Percentiles rank a stretch among this genome's conserved stretches.
Evolutionary conservation across 53 echinoderm and acorn worm species (phyloP).

Genomic region (Glandiceps talaboti): DNA sequence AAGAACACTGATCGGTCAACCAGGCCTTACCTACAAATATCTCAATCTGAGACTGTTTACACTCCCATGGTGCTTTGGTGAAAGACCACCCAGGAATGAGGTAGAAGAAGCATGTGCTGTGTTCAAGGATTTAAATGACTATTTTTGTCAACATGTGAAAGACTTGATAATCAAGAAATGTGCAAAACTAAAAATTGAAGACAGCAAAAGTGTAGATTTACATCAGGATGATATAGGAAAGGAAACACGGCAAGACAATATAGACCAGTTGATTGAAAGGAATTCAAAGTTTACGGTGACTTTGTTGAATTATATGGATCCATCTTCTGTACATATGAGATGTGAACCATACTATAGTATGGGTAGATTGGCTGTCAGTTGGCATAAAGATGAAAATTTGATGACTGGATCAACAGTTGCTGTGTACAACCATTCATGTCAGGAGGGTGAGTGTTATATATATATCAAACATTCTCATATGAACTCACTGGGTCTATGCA

Average conservation of each 20-base stretch:
- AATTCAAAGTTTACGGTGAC: constrained; percentile 36
- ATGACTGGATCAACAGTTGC: constrained; percentile 48
- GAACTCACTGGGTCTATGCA: no score
- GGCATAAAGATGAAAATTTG: constrained; percentile 49
- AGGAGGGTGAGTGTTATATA: no score
- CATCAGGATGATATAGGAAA: neutral
- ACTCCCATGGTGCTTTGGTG: constrained; percentile 43
- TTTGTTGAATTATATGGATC: constrained; percentile 57
- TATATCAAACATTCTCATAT: no score
- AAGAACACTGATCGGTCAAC: constrained; percentile 33
- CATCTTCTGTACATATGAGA: constrained; percentile 27
- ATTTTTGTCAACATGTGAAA: constrained; percentile 5
- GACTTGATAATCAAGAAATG: neutral
- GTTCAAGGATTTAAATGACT: constrained; percentile 28
- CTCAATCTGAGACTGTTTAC: constrained; percentile 39
- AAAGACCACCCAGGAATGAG: constrained; percentile 18
- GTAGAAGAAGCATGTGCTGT: constrained; percentile 32
- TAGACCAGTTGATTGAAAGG: neutral
- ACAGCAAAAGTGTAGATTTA: neutral
- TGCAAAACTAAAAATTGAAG: no score
- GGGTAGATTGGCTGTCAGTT: constrained; percentile 45
- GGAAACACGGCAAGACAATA: neutral
- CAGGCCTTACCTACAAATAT: constrained; percentile 45
- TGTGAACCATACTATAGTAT: constrained; percentile 53
- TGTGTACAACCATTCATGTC: constrained; percentile 32